Percentiles rank a stretch among this genome's conserved stretches.
Evolutionary conservation across 2,888 invertebrate genomes (phyloP).

Genomic region (Heliconius ismenius): DNA sequence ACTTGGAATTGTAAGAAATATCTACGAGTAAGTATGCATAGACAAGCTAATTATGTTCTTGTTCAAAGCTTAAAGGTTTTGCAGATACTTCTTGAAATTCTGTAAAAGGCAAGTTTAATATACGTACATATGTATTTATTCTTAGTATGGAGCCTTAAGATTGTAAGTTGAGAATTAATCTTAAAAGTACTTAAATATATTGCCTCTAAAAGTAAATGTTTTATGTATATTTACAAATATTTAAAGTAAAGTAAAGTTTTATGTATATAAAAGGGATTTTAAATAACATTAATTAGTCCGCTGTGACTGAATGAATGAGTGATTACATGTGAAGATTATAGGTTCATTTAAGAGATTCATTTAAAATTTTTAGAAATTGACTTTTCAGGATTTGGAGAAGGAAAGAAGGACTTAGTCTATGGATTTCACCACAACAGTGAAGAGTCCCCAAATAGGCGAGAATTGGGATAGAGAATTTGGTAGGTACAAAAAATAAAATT

Average conservation of each 20-base stretch:
- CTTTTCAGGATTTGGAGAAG: too few species aligned
- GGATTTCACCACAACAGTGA: not conserved
- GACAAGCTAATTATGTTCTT: not conserved
- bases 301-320: not conserved
- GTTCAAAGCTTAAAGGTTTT: not conserved
- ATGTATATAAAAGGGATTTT: too few species aligned
- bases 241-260: too few species aligned
- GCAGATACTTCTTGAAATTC: slow-evolving; percentile 1
- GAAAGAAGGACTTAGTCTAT: too few species aligned
- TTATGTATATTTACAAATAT: too few species aligned
- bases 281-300: not conserved
- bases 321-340: not conserved
- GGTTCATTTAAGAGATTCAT: too few species aligned
- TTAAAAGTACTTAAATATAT: too few species aligned
- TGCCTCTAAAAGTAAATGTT: too few species aligned
- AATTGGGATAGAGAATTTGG: not conserved
- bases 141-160: too few species aligned
- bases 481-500: not conserved
- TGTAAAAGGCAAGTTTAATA: not conserved
- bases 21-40: not conserved
- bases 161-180: too few species aligned
- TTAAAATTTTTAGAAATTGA: too few species aligned
- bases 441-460: not conserved
- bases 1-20: not conserved
- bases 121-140: not conserved